Evolutionary conservation across 2,113 vertebrate species (phyloP), one percentile per base, ranked within the genome.

Genomic region (Otocyon megalotis): DNA sequence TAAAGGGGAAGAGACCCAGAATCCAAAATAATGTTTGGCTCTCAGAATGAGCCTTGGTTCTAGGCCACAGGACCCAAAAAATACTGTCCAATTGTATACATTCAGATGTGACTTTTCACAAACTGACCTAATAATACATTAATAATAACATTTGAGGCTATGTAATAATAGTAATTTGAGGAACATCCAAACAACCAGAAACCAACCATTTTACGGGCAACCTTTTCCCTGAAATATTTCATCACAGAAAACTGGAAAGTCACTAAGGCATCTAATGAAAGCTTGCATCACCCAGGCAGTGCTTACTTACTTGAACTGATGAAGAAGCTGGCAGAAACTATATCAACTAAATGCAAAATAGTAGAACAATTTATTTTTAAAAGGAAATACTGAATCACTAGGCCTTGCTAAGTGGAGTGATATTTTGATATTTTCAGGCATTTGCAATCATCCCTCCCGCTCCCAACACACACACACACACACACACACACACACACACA

Each of bases 321-420:
- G 19, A 76, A 37, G 60, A 93, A 97, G 79, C 43, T 69, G 60
- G 92, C 0, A 67, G 54, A 88, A 81, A 94, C 54, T 37, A 71
- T 94, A 97, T 56, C 3, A 96, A 93, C 2, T 48, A 35, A 95
- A 88, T 19, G n/a, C 28, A 93, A 79, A 43, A 94, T 74, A 97
- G 12, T 85, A 8, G 37, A 88, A 65, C 35, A 37, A 96, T 65
- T 60, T 1, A 2, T 5, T 37, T 7, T 2, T 58, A 81, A 80
- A 35, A 16, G 4, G 60, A 72, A 82, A 90, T 28, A 79, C 14
- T 37, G 14, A 76, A 85, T 96, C 88, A 93, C 19, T 30, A 87
- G 4, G 0, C 22, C 60, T 63, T 94, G 30, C 35, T 92, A 96
- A 96, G 16, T 50, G 76, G 72, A 95, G 26, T 48, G 83, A 80